Evolutionary conservation across 2,888 invertebrate species (phyloP).

Genomic region (Dusona sp.): DNA sequence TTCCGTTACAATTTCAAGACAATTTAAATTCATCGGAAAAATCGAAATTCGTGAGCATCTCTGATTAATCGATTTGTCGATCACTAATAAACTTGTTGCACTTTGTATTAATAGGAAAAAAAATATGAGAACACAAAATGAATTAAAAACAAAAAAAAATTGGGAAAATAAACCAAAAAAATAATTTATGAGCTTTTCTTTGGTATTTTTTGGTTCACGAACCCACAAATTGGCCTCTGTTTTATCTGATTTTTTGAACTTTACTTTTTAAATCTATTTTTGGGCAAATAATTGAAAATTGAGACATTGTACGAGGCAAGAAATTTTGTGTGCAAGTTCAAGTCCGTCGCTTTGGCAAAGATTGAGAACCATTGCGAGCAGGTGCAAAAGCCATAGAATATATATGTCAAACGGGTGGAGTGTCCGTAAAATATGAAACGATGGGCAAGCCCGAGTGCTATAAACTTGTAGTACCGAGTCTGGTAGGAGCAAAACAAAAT

Average conservation of each 20-base stretch:
- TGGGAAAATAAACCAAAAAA: neutral
- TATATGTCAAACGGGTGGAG: constrained; percentile 28
- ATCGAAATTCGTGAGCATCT: neutral
- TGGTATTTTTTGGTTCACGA: neutral
- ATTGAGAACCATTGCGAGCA: constrained; percentile 49
- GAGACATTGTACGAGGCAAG: neutral
- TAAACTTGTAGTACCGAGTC: constrained; percentile 21
- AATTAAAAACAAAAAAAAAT: neutral
- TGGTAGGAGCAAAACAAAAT: neutral
- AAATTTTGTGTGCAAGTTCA: neutral
- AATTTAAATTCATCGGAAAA: neutral
- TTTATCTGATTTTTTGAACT: neutral
- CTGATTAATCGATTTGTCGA: no score
- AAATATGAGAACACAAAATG: neutral
- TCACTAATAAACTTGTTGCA: neutral
- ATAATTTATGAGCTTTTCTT: neutral
- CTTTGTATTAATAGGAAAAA: neutral
- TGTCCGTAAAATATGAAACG: constrained; percentile 32
- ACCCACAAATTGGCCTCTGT: neutral
- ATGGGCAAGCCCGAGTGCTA: constrained; percentile 14
- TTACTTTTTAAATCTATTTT: neutral
- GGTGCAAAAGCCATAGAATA: constrained; percentile 58
- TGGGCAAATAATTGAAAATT: neutral
- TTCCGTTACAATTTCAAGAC: neutral
- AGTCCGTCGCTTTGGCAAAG: neutral